Conservation (phyloP, 2,888 invertebrate genomes). For the Scaptomyza parva region DNA sequence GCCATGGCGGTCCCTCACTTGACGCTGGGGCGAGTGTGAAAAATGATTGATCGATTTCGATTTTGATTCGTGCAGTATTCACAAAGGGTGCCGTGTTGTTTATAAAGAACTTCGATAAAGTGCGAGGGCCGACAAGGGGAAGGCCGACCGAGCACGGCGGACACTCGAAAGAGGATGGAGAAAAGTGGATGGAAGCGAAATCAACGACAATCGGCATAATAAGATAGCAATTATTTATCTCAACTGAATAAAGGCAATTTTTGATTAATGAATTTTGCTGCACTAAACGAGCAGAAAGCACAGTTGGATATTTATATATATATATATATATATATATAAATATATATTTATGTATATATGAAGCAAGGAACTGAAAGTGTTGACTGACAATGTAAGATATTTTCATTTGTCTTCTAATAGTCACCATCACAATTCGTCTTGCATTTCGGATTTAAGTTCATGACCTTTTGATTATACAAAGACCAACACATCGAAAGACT, state of each 20-base stretch:
- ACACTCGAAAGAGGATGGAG: background rate
- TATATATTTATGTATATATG: conserved; percentile 36
- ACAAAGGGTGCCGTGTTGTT: conserved; percentile 73
- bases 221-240: conserved; percentile 77
- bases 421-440: conserved; percentile 36
- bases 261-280: conserved; percentile 73
- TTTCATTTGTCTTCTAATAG: conserved; percentile 65
- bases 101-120: conserved; percentile 68
- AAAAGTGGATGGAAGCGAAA: conserved; percentile 60
- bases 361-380: conserved; percentile 72
- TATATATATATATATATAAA: background rate
- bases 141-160: background rate
- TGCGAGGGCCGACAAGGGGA: conserved; percentile 6
- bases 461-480: conserved; percentile 55
- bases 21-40: conserved; percentile 70
- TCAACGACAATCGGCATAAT: conserved; percentile 78
- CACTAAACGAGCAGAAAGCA: conserved; percentile 22
- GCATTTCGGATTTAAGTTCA: conserved; percentile 24
- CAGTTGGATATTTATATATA: background rate
- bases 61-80: conserved; percentile 64
- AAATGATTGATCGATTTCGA: conserved; percentile 76
- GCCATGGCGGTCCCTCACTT: conserved; percentile 51
- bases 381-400: conserved; percentile 65
- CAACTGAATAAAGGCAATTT: conserved; percentile 60
- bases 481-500: conserved; percentile 23